Base-by-base conservation (phyloP, 2,797 vertebrate species). In the Pangasius mekongensis region DNA sequence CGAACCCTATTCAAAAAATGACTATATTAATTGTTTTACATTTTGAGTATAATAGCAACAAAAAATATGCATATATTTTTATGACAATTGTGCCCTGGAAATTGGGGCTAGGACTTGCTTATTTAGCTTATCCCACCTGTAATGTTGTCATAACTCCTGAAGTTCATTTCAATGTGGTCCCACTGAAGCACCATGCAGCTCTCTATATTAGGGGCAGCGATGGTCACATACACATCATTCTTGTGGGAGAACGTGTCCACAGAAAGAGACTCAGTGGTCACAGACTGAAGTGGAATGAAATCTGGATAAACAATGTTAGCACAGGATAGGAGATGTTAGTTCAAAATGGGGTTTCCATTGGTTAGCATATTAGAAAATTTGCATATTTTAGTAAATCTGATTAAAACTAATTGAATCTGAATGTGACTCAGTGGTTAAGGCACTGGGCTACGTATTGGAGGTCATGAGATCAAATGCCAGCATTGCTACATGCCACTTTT, bases 141-240 rank as follows among this genome's bases (percentile, higher is more conserved):
- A 91, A 99, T 99, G 85, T 99, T 99, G 94, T 99, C 98, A 0
- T 98, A 99, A 86, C 96, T 99, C 94, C 99, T 97, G 95, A 99
- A 99, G 92, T 99, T 98, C 98, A 98, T 99, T 91, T 99, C 99
- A 64, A 99, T 99, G 95, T 99, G 98, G 93, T 99, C 98, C 99
- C 99, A 99, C 87, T 99, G 98, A 88, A 98, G 94, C 84, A 99
- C 97, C 97, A 99, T 98, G 91, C 99, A 99, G 94, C 97, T 99
- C 95, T 99, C 98, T 92, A 97, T 95, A 92, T 96, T 97, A 76
- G 98, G 98, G 89, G 99, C 98, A 16, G 98, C 98, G 30, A 99
- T 98, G 87, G 98, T 96, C 93, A 99, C 98, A 1, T 97, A 99
- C 86, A 99, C 97, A 0, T 99, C 99, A 7, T 99, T 97, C 95